phyloP scores from a whole-genome alignment of 2,888 invertebrate genomes.

The Ceratothoa steindachneri region DNA sequence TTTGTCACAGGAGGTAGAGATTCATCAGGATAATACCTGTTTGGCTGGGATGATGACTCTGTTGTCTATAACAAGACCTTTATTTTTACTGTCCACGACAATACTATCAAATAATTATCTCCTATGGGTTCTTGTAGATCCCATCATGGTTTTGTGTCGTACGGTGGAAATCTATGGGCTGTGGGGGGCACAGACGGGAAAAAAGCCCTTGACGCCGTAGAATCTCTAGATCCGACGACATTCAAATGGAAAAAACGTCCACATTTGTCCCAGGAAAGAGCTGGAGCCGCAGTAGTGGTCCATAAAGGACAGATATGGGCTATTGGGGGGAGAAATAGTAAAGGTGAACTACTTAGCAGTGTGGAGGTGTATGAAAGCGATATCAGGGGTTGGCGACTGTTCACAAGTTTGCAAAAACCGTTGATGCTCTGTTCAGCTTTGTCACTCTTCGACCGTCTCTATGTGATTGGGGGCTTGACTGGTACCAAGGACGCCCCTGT shows the following conservation, averaged over 20 bases:
- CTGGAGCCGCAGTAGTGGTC: slow-evolving; percentile 14
- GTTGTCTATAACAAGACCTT: slow-evolving; percentile 2
- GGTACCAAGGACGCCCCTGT: neutral
- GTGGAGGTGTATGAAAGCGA: slow-evolving; percentile 9
- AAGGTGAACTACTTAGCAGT: slow-evolving; percentile 10
- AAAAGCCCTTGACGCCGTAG: slow-evolving; percentile 6
- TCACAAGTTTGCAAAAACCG: slow-evolving; percentile 5
- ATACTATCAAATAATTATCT: slow-evolving; percentile 1
- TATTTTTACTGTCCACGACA: neutral
- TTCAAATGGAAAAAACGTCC: neutral
- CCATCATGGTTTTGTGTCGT: slow-evolving; percentile 23
- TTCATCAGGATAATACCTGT: slow-evolving; percentile 10
- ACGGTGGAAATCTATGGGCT: slow-evolving; percentile 16
- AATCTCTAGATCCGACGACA: neutral
- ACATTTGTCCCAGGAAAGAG: neutral
- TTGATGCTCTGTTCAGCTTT: slow-evolving; percentile 18
- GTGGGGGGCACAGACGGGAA: slow-evolving; percentile 21
- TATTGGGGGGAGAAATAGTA: slow-evolving; percentile 13
- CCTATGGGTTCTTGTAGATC: neutral
- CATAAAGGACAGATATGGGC: slow-evolving; percentile 16
- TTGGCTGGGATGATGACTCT: slow-evolving; percentile 16
- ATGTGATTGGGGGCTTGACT: slow-evolving; percentile 20
- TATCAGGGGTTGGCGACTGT: neutral
- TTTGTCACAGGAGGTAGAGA: slow-evolving; percentile 14
- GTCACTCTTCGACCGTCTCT: slow-evolving; percentile 6